Percentiles rank a stretch among this genome's conserved stretches.
Conservation (phyloP, 2,888 invertebrate genomes). For the Myopa testacea region DNA sequence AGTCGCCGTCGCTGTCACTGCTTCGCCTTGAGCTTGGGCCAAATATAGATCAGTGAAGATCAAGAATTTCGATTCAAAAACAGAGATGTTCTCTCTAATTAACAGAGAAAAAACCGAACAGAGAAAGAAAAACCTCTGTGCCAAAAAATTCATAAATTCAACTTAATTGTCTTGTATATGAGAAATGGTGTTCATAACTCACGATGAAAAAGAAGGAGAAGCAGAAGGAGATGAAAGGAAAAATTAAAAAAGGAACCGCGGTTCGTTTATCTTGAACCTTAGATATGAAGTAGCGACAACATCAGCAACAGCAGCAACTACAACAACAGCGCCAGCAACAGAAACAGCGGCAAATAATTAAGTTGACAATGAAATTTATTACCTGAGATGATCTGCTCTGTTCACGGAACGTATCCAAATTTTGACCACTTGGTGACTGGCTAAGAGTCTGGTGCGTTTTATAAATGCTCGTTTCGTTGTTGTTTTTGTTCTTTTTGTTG, state of each 20-base stretch:
- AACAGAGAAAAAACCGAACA: not conserved
- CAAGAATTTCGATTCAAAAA: slow-evolving; percentile 6
- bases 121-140: not conserved
- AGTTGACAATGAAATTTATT: slow-evolving; percentile 24
- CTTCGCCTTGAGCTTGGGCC: not conserved
- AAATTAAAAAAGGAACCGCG: not conserved
- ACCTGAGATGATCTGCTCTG: slow-evolving; percentile 13
- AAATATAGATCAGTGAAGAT: slow-evolving; percentile 19
- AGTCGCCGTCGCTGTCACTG: not conserved
- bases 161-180: not conserved
- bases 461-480: not conserved
- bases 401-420: not conserved
- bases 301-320: not conserved
- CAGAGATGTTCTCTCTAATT: slow-evolving; percentile 10
- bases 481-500: not conserved
- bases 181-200: slow-evolving; percentile 1
- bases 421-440: too few species aligned
- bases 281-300: not conserved
- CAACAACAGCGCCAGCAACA: not conserved
- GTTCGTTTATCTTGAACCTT: too few species aligned
- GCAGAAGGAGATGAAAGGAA: not conserved
- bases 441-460: too few species aligned
- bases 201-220: not conserved
- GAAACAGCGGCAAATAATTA: not conserved
- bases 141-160: not conserved